Conservation (phyloP, 2,797 vertebrate species). For the Pseudochirops corinnae region DNA sequence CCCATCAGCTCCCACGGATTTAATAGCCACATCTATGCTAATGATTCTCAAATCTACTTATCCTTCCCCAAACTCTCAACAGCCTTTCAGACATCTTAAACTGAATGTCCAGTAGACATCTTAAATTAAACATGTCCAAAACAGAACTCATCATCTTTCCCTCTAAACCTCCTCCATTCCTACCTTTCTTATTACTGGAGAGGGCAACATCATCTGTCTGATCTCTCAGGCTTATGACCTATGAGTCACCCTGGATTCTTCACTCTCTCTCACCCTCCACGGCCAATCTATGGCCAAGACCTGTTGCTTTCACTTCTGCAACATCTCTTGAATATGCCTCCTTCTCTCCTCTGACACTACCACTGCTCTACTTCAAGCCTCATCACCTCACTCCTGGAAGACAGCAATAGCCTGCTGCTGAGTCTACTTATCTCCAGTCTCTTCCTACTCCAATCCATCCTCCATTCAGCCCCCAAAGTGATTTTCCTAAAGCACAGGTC, state of each 20-base stretch:
- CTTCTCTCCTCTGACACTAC: neutral
- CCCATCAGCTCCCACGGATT: neutral
- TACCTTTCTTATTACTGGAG: neutral
- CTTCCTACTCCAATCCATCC: neutral
- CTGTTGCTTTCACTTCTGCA: neutral
- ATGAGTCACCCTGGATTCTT: neutral
- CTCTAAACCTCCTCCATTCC: neutral
- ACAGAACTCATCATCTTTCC: neutral
- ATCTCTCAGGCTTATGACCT: neutral
- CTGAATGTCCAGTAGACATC: neutral
- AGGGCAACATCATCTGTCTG: neutral
- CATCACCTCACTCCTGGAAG: neutral
- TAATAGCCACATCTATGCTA: neutral
- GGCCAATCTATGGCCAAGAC: neutral
- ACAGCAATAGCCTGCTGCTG: neutral
- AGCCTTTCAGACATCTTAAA: neutral
- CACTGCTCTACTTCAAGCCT: neutral
- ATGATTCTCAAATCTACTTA: neutral
- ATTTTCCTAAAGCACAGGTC: neutral
- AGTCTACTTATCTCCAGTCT: neutral
- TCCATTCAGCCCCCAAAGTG: neutral
- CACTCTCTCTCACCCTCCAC: neutral
- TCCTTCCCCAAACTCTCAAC: neutral
- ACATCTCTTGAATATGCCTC: neutral
- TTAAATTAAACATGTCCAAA: neutral